Conservation (phyloP, 2,888 invertebrate genomes). For the Torymus aiolomorphi region DNA sequence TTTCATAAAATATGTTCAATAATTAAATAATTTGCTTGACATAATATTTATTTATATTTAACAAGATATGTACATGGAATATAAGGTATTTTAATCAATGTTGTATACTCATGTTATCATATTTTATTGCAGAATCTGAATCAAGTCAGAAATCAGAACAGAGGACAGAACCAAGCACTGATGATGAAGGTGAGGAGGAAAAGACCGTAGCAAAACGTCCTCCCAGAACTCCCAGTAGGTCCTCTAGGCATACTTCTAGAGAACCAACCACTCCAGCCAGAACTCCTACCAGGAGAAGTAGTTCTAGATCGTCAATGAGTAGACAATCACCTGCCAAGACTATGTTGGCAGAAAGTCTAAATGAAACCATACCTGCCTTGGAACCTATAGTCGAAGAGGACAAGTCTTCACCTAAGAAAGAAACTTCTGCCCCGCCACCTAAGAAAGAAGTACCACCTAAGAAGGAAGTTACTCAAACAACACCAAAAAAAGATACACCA, state of each 20-base stretch:
- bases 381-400: slow-evolving; percentile 54
- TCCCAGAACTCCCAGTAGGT: slow-evolving; percentile 67
- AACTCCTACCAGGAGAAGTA: slow-evolving; percentile 60
- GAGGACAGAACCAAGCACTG: slow-evolving; percentile 41
- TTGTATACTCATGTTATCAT: background rate
- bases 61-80: no score
- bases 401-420: slow-evolving; percentile 42
- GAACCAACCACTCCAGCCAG: slow-evolving; percentile 59
- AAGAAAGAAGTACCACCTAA: slow-evolving; percentile 35
- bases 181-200: slow-evolving; percentile 62
- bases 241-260: slow-evolving; percentile 66
- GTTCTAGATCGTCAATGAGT: slow-evolving; percentile 50
- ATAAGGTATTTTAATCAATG: no score
- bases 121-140: slow-evolving; percentile 35
- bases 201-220: slow-evolving; percentile 63
- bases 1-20: no score
- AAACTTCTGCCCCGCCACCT: slow-evolving; percentile 7
- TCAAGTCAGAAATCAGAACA: slow-evolving; percentile 38
- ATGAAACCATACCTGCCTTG: slow-evolving; percentile 37
- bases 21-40: no score
- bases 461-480: slow-evolving; percentile 24
- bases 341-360: slow-evolving; percentile 52
- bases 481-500: slow-evolving; percentile 34
- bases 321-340: slow-evolving; percentile 60
- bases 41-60: no score